Evolutionary conservation across 2,888 invertebrate species (phyloP).

Genomic region (Polia nebulosa): DNA sequence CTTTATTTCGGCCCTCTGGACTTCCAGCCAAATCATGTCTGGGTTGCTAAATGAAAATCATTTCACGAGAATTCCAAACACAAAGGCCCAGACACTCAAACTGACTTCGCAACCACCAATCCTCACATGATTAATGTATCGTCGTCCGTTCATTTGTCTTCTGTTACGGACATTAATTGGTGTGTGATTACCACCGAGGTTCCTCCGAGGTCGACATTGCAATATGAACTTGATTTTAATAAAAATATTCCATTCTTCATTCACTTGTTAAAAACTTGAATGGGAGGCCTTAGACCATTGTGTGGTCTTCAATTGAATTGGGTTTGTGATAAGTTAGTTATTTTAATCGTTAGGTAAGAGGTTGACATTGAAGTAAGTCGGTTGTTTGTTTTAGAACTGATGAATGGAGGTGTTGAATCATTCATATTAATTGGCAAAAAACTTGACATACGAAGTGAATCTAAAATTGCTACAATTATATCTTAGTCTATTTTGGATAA

Average conservation of each 20-base stretch:
- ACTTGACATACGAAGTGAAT: neutral
- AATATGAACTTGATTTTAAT: constrained; percentile 63
- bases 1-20: no score
- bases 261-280: constrained; percentile 38
- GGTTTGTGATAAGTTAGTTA: constrained; percentile 22
- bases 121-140: constrained; percentile 79
- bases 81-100: constrained; percentile 31
- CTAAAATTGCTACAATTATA: neutral
- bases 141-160: constrained; percentile 83
- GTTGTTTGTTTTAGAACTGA: constrained; percentile 28
- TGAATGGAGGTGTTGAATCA: constrained; percentile 24
- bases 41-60: no score
- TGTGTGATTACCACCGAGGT: constrained; percentile 76
- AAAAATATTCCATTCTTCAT: constrained; percentile 56
- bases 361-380: constrained; percentile 2
- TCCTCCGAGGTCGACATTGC: constrained; percentile 61
- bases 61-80: constrained; percentile 18
- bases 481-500: no score
- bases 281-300: constrained; percentile 47
- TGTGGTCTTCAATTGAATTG: constrained; percentile 40
- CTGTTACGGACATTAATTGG: constrained; percentile 82
- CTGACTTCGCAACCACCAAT: constrained; percentile 56
- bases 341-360: constrained; percentile 32
- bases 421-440: neutral
- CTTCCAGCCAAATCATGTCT: no score